Percentiles rank a stretch among this genome's conserved stretches.
phyloP scores from a whole-genome alignment of 2,113 vertebrate species.

The Cyprinus carpio region DNA sequence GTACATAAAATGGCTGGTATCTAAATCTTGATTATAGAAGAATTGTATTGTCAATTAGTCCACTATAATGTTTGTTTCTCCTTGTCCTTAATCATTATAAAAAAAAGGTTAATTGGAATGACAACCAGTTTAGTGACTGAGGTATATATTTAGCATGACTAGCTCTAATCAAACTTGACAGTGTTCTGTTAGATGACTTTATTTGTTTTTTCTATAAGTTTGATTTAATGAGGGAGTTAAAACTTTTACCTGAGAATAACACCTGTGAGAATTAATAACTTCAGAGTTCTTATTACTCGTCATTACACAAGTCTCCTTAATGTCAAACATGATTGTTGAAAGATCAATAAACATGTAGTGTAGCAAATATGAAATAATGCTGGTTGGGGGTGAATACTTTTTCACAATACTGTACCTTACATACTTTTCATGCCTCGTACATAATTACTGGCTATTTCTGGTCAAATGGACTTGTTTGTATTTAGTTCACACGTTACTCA shows the following conservation, averaged over 20 bases:
- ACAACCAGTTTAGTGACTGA: neutral
- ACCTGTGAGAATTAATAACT: slow-evolving; percentile 7
- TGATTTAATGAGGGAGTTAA: neutral
- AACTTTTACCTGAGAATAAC: neutral
- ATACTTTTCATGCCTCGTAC: neutral
- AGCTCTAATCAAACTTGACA: neutral
- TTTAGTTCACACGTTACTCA: neutral
- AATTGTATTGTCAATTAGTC: neutral
- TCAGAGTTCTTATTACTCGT: neutral
- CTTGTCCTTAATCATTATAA: neutral
- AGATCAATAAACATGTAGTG: too few species aligned
- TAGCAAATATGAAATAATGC: neutral
- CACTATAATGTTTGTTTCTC: neutral
- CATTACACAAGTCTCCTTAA: neutral
- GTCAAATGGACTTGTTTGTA: neutral
- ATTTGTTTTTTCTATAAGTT: neutral
- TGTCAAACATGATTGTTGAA: neutral
- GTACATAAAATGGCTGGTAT: neutral
- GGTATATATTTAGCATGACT: neutral
- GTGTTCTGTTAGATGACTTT: neutral
- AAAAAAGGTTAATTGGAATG: neutral
- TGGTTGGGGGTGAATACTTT: neutral
- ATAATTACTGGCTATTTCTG: too few species aligned
- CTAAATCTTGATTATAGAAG: too few species aligned
- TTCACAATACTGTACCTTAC: neutral